Evolutionary conservation across 2,797 vertebrate genomes (phyloP).

Genomic region (Peromyscus attwateri): DNA sequence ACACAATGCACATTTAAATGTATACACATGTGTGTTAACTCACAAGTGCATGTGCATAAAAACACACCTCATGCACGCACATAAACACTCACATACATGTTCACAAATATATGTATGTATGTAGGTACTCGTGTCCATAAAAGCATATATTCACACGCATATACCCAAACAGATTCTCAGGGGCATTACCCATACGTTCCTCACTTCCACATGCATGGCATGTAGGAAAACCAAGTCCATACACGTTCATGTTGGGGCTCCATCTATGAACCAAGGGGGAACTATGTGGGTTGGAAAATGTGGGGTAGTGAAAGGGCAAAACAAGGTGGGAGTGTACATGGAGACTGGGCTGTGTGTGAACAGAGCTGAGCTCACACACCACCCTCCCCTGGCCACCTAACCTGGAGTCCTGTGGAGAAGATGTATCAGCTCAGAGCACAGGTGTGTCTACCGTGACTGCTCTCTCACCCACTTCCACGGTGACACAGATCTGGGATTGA

Average conservation of each 20-base stretch:
- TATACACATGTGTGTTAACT: not conserved
- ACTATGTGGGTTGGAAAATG: no score
- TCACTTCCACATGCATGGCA: accelerated
- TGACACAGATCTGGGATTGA: accelerated
- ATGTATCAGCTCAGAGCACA: not conserved
- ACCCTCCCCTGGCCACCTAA: no score
- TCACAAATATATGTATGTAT: not conserved
- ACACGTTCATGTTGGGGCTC: not conserved
- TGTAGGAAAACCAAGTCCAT: not conserved
- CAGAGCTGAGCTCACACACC: not conserved
- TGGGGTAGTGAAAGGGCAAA: not conserved
- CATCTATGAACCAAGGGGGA: accelerated
- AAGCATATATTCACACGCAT: accelerated
- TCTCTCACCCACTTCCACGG: accelerated
- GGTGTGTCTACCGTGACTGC: accelerated
- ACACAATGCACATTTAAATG: not conserved
- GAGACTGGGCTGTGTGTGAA: accelerated
- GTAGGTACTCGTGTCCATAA: no score
- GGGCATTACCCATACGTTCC: accelerated
- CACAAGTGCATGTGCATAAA: not conserved
- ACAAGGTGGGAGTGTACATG: accelerated
- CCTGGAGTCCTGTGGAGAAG: not conserved
- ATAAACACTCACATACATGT: not conserved
- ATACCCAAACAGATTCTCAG: no score
- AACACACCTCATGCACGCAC: no score